phyloP scores from a whole-genome alignment of 2,113 vertebrate species.

The Bubo scandiacus region DNA sequence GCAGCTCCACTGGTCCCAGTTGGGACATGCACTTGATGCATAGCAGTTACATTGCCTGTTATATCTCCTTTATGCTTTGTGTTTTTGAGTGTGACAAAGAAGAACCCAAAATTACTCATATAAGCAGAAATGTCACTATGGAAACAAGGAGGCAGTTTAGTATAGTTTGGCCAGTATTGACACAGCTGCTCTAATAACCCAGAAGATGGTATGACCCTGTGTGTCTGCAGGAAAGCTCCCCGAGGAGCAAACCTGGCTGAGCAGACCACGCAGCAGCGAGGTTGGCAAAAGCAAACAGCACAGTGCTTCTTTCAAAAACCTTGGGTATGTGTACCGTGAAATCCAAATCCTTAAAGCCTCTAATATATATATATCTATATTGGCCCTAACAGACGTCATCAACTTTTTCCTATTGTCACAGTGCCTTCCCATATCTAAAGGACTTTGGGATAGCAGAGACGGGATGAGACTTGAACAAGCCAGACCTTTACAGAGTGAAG shows the following conservation, averaged over 20 bases:
- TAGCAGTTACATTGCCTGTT: not conserved
- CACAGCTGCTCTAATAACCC: not conserved
- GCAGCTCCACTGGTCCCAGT: not conserved
- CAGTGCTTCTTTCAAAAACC: not conserved
- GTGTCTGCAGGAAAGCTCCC: not conserved
- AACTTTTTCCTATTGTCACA: not conserved
- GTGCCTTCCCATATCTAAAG: not conserved
- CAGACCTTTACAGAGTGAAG: not conserved
- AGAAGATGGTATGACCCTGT: not conserved
- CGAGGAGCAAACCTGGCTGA: not conserved
- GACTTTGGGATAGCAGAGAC: not conserved
- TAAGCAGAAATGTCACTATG: slow-evolving; percentile 62
- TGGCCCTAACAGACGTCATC: not conserved
- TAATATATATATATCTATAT: not conserved
- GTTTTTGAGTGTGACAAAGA: not conserved
- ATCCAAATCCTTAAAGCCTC: not conserved
- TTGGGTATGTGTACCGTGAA: not conserved
- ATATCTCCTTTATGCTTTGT: not conserved
- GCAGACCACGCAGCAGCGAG: not conserved
- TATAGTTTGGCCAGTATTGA: slow-evolving; percentile 6
- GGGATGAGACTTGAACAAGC: not conserved
- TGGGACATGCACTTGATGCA: not conserved
- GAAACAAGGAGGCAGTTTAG: slow-evolving; percentile 53
- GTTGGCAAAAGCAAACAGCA: not conserved
- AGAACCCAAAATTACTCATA: slow-evolving; percentile 18